Evolutionary conservation across 2,797 vertebrate species (phyloP).

Genomic region (Helicolenus hilgendorfi): DNA sequence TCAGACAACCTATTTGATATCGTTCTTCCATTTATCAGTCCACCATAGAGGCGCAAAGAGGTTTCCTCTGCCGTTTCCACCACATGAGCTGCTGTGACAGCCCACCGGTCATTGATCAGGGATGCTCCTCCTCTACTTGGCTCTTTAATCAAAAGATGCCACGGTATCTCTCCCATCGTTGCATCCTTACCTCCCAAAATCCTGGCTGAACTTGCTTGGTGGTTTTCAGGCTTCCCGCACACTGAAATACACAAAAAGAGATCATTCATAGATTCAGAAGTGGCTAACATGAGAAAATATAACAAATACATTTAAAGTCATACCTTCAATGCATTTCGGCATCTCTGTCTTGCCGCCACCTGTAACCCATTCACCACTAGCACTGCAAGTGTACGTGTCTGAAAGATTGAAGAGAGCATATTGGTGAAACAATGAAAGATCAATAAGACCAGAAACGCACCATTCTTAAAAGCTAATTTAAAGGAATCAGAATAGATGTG

Average conservation of each 20-base stretch:
- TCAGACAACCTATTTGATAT: rapidly evolving
- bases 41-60: constrained; percentile 27
- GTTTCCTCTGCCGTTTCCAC: constrained; percentile 41
- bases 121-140: constrained; percentile 87
- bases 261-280: neutral
- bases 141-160: constrained; percentile 88
- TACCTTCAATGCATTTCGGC: constrained; percentile 85
- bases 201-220: constrained; percentile 32
- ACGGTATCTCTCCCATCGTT: constrained; percentile 90
- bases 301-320: neutral
- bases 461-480: neutral
- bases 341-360: constrained; percentile 17
- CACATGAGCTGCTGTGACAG: constrained; percentile 95
- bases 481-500: neutral
- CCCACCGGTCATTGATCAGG: constrained; percentile 94
- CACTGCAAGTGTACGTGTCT: constrained; percentile 80
- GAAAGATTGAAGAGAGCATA: constrained; percentile 11
- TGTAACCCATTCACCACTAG: constrained; percentile 80
- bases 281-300: neutral
- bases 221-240: constrained; percentile 88
- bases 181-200: constrained; percentile 90
- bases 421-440: neutral
- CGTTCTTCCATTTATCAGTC: constrained; percentile 15
- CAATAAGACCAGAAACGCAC: neutral
- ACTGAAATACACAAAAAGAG: constrained; percentile 84